Conservation (phyloP, 2,113 vertebrate species). For the Pithys albifrons region DNA sequence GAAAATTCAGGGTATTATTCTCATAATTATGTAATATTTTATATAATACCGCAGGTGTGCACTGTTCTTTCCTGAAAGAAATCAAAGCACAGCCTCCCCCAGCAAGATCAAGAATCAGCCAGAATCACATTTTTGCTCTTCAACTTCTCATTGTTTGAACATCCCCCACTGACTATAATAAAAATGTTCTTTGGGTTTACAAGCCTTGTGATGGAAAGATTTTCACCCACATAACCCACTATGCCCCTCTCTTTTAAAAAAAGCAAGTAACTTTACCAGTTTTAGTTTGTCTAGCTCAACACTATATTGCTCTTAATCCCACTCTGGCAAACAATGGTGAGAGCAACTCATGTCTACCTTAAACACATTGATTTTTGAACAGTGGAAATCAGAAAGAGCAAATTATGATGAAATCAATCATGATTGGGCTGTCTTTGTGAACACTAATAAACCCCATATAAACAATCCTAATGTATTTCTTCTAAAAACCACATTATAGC, state of each 20-base stretch:
- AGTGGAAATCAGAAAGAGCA: neutral
- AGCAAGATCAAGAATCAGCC: slow-evolving; percentile 31
- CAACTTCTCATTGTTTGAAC: slow-evolving; percentile 12
- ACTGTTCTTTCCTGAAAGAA: neutral
- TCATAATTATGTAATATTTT: slow-evolving; percentile 27
- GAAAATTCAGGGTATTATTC: neutral
- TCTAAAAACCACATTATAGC: neutral
- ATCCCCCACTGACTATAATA: slow-evolving; percentile 20
- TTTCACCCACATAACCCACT: slow-evolving; percentile 22
- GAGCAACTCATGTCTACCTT: neutral
- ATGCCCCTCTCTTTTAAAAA: neutral
- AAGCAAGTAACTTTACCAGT: neutral
- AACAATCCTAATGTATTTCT: neutral
- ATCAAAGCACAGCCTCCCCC: slow-evolving; percentile 28
- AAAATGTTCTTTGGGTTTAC: neutral
- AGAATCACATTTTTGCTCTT: slow-evolving; percentile 26
- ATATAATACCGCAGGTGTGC: slow-evolving; percentile 32
- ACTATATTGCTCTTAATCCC: neutral
- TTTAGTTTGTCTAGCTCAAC: neutral
- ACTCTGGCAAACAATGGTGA: neutral
- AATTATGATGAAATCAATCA: neutral
- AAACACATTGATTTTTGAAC: neutral
- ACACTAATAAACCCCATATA: neutral
- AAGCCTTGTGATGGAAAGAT: slow-evolving; percentile 6
- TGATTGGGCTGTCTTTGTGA: neutral